These are phyloP conservation scores for Brachionus angularis DNA, from an alignment of 1,140 invertebrate species.

Conservation along the genomic window DNA sequence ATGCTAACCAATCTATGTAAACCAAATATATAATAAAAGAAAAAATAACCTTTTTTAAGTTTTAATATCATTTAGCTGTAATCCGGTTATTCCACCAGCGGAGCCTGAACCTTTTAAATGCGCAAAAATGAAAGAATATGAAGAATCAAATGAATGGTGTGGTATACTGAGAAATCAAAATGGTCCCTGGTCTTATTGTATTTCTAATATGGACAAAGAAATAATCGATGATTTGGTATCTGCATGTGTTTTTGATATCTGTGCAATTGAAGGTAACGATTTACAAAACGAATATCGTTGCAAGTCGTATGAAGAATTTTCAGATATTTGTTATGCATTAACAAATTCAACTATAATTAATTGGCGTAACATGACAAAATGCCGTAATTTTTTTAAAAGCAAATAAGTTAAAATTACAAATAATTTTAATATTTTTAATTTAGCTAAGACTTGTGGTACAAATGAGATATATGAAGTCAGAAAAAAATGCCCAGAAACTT, in stretches of 20 bases:
- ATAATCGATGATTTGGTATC: background rate
- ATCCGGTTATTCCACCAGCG: background rate
- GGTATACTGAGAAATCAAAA: background rate
- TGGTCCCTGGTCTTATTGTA: conserved; percentile 13
- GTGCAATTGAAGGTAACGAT: background rate
- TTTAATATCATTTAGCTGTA: too few species aligned
- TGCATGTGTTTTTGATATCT: conserved; percentile 27
- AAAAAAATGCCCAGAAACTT: conserved; percentile 13
- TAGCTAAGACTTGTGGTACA: background rate
- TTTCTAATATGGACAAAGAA: background rate
- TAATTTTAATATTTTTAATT: background rate
- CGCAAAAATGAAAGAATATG: background rate
- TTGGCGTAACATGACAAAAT: conserved; percentile 16
- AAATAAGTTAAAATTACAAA: background rate
- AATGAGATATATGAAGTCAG: conserved; percentile 9
- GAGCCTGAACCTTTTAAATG: conserved; percentile 6
- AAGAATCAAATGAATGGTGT: conserved; percentile 7
- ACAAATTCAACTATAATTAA: background rate
- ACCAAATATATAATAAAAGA: too few species aligned
- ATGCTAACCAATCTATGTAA: conserved; percentile 6
- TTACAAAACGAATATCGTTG: conserved; percentile 5
- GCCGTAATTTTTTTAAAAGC: conserved; percentile 5
- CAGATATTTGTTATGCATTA: background rate
- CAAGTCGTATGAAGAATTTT: conserved; percentile 22
- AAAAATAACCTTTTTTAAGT: too few species aligned